Base-by-base conservation (phyloP, 2,797 vertebrate species). In the Morus bassanus region DNA sequence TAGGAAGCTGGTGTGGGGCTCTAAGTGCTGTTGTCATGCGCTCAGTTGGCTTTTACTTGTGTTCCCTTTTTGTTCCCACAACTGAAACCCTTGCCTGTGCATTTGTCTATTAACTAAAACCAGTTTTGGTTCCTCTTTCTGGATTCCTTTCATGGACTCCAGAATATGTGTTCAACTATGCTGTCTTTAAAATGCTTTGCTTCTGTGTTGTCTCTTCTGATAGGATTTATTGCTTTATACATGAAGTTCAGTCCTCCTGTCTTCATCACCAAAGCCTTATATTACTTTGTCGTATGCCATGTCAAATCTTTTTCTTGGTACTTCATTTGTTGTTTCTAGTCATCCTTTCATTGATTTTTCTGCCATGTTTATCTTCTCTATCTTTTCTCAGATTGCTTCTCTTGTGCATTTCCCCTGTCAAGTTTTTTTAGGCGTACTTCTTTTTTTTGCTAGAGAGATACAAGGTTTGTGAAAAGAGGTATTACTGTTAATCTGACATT, bases 51-150 rank as follows among this genome's bases (percentile, higher is more conserved):
- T 91, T 95, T 46, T 73, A 64, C 4, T 3, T 86, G 39, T 5
- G 15, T 91, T 82, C 74, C 28, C 5, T 91, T 51, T 80, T 95
- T 95, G 27, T 74, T 92, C 56, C 78, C 48, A 45, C 22, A 64
- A 5, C 64, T 88, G 45, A 93, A 92, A 77, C 21, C 23, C 22
- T 77, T 70, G 56, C 35, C 68, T 67, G 43, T 59, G 51, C 16
- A 4, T 91, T 83, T 72, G 41, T 89, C 41, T 89, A 56, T 79
- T 70, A 60, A 56, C 41, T 91, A 30, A 57, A 91, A 64, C 30
- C 23, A 22, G 22, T 89, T 88, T 91, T 60, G 54, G 59, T 85
- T 95, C 33, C 28, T 88, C 87, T 68, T 92, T 89, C n/a, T 7
- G 7, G 60, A 46, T 70, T 10, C 53, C 64, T 94, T 87, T 93